These are phyloP conservation scores for Nesospiza acunhae DNA, from an alignment of 2,113 vertebrate species.

Conservation along the genomic window DNA sequence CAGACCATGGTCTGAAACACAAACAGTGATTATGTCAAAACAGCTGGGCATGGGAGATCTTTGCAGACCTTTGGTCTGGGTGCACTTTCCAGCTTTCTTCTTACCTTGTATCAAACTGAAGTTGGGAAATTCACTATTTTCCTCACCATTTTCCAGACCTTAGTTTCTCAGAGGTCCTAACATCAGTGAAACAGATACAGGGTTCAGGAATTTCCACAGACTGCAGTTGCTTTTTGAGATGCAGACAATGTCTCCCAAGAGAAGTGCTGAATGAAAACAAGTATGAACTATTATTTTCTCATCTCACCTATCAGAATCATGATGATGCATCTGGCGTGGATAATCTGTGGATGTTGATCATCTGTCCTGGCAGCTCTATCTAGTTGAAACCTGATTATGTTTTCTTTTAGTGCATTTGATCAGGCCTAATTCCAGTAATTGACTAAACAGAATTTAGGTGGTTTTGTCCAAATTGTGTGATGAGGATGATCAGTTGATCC, in stretches of 20 bases:
- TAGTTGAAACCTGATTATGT: neutral
- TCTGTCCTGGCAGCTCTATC: neutral
- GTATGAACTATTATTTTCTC: neutral
- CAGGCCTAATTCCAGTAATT: neutral
- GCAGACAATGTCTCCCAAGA: conserved; percentile 11
- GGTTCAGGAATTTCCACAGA: neutral
- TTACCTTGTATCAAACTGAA: neutral
- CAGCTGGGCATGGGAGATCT: neutral
- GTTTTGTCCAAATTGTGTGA: neutral
- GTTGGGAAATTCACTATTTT: neutral
- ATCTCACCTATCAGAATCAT: neutral
- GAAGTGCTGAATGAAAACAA: neutral
- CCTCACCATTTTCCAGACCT: neutral
- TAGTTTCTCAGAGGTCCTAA: neutral
- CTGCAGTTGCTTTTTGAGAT: neutral
- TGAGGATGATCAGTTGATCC: neutral
- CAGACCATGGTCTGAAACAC: neutral
- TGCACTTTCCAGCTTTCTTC: neutral
- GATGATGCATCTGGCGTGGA: neutral
- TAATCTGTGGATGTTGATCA: neutral
- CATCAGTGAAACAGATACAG: neutral
- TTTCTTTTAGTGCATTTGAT: neutral
- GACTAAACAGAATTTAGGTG: neutral
- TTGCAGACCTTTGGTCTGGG: neutral
- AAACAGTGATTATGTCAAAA: neutral